Evolutionary conservation across 37 sponge, comb jelly and placozoan genomes (phyloP).

Genomic region (Hexactinellida sp.): DNA sequence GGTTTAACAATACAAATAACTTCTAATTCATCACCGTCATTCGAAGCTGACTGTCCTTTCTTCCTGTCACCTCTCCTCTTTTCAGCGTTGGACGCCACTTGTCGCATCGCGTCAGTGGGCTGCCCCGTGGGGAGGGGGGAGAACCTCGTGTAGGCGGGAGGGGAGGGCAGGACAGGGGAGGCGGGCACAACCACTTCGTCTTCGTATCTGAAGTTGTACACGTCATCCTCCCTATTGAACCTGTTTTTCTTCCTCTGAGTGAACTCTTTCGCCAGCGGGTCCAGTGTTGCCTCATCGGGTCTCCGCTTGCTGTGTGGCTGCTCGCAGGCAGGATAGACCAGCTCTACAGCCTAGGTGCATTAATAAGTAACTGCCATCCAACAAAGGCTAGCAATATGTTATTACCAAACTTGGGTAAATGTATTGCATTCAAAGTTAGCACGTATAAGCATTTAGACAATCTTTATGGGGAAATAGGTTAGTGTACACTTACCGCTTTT

Average conservation of each 20-base stretch:
- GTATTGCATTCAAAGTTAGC: too few relatives aligned
- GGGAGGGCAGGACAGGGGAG: neutral
- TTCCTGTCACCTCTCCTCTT: neutral
- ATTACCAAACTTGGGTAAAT: too few relatives aligned
- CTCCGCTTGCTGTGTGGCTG: neutral
- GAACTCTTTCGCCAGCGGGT: neutral
- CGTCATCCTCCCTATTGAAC: neutral
- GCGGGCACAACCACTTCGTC: neutral
- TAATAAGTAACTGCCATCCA: too few relatives aligned
- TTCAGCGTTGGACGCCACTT: neutral
- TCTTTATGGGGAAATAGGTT: too few relatives aligned
- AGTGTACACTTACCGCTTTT: conserved; percentile 3
- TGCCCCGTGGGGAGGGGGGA: neutral
- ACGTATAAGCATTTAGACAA: too few relatives aligned
- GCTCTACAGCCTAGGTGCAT: neutral
- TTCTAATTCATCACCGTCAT: neutral
- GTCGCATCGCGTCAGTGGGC: neutral
- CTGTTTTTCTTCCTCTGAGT: neutral
- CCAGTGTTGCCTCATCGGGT: neutral
- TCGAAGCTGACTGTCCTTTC: neutral
- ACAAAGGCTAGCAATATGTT: too few relatives aligned
- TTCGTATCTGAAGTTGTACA: neutral
- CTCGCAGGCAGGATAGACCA: neutral
- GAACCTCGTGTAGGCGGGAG: neutral
- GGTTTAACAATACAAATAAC: neutral